Evolutionary conservation across 1,140 invertebrate species (phyloP).

Genomic region (Leptopilina boulardi): DNA sequence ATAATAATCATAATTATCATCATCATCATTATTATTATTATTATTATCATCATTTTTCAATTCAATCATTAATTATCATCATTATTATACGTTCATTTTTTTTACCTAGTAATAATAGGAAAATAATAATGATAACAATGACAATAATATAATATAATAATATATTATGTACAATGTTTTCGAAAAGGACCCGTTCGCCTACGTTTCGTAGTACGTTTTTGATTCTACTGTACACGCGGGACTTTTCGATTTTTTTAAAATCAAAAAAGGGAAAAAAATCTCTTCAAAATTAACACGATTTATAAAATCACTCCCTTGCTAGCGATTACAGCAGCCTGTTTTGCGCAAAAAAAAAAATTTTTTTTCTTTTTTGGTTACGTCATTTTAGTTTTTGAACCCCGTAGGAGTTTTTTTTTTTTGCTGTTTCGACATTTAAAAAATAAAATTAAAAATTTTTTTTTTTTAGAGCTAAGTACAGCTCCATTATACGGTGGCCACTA

Average conservation of each 20-base stretch:
- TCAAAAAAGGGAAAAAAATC: slow-evolving; percentile 42
- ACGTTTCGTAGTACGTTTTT: slow-evolving; percentile 61
- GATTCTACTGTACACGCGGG: slow-evolving; percentile 68
- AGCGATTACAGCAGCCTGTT: slow-evolving; percentile 61
- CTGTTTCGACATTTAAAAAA: slow-evolving; percentile 48
- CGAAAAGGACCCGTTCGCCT: slow-evolving; percentile 58
- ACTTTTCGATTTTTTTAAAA: slow-evolving; percentile 64
- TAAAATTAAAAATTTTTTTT: slow-evolving; percentile 33
- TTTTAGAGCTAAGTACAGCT: slow-evolving; percentile 56
- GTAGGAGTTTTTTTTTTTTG: not conserved
- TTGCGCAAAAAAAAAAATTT: slow-evolving; percentile 32
- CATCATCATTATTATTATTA: not conserved
- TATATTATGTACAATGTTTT: slow-evolving; percentile 54
- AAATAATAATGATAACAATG: slow-evolving; percentile 50
- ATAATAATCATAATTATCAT: not conserved
- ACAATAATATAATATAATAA: slow-evolving; percentile 44
- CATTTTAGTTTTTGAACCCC: slow-evolving; percentile 40
- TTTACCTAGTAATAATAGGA: not conserved
- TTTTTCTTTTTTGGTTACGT: slow-evolving; percentile 67
- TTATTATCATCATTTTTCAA: not conserved
- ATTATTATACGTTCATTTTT: slow-evolving; percentile 60
- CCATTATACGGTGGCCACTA: slow-evolving; percentile 51
- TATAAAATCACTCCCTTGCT: slow-evolving; percentile 63
- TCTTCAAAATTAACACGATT: slow-evolving; percentile 65
- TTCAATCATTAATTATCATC: slow-evolving; percentile 69